Conservation (phyloP, 2,113 vertebrate genomes). For the Zosterops pallidus region DNA sequence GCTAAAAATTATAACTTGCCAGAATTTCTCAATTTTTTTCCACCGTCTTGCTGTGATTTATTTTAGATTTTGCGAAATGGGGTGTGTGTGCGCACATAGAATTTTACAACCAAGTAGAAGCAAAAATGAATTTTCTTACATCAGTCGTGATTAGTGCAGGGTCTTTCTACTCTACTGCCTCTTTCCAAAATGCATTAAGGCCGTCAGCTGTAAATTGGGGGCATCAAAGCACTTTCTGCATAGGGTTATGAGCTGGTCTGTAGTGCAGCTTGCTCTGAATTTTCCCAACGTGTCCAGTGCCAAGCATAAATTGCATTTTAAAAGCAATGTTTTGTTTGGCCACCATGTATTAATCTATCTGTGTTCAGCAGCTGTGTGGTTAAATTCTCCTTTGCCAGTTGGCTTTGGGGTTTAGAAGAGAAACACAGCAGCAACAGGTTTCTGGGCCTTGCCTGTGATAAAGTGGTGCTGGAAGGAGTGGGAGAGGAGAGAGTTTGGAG, state of each 20-base stretch:
- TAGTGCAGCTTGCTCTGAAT: constrained; percentile 7
- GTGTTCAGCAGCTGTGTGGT: constrained; percentile 58
- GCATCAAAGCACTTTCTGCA: constrained; percentile 26
- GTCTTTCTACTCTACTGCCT: background rate
- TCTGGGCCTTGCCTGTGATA: background rate
- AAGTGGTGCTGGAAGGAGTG: background rate
- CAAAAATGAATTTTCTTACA: constrained; percentile 5
- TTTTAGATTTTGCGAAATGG: background rate
- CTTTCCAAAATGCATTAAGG: constrained; percentile 53
- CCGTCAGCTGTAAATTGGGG: constrained; percentile 41
- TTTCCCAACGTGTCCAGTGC: background rate
- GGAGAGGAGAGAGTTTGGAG: background rate
- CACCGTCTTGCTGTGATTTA: background rate
- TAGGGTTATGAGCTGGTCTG: constrained; percentile 7
- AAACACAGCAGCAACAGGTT: constrained; percentile 55
- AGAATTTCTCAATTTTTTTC: background rate
- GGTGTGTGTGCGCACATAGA: background rate
- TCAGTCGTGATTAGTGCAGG: background rate
- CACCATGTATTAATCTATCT: background rate
- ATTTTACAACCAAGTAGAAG: constrained; percentile 15
- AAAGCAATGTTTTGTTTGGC: constrained; percentile 64
- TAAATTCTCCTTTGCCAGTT: constrained; percentile 38
- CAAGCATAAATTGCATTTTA: constrained; percentile 64
- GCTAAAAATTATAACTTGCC: background rate
- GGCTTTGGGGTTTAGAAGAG: constrained; percentile 40